phyloP scores from a whole-genome alignment of 2,113 vertebrate genomes.

The Helogale parvula region DNA sequence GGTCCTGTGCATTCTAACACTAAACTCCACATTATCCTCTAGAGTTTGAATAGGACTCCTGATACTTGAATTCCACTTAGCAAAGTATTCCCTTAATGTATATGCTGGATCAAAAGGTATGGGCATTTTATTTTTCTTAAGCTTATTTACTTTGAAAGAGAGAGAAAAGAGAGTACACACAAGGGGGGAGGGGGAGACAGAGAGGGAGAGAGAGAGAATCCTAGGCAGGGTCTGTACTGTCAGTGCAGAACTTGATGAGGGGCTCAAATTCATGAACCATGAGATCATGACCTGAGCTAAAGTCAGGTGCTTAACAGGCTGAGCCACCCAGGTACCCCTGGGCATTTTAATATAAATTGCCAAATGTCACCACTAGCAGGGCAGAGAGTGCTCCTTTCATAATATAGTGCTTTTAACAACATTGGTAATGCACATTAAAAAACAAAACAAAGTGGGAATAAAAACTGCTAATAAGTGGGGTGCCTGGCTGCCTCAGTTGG shows the following conservation, averaged over 20 bases:
- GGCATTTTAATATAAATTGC: background rate
- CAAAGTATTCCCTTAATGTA: background rate
- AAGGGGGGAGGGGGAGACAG: too few species aligned
- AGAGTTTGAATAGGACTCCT: background rate
- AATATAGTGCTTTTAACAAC: background rate
- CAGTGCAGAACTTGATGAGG: too few species aligned
- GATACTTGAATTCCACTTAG: background rate
- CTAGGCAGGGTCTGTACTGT: too few species aligned
- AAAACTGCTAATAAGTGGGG: background rate
- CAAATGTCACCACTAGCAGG: background rate
- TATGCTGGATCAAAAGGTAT: background rate
- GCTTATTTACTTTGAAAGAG: too few species aligned
- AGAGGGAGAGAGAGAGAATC: too few species aligned
- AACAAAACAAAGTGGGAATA: background rate
- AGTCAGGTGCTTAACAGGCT: too few species aligned
- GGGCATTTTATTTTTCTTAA: background rate
- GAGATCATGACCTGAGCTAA: too few species aligned
- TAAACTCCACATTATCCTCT: background rate
- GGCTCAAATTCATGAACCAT: too few species aligned
- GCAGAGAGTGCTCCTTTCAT: background rate
- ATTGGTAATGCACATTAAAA: background rate
- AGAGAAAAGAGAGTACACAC: too few species aligned
- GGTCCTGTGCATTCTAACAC: background rate
- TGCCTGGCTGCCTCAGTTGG: too few species aligned
- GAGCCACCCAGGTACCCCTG: too few species aligned